phyloP scores from a whole-genome alignment of 2,888 invertebrate genomes.

The Amaurobius ferox region DNA sequence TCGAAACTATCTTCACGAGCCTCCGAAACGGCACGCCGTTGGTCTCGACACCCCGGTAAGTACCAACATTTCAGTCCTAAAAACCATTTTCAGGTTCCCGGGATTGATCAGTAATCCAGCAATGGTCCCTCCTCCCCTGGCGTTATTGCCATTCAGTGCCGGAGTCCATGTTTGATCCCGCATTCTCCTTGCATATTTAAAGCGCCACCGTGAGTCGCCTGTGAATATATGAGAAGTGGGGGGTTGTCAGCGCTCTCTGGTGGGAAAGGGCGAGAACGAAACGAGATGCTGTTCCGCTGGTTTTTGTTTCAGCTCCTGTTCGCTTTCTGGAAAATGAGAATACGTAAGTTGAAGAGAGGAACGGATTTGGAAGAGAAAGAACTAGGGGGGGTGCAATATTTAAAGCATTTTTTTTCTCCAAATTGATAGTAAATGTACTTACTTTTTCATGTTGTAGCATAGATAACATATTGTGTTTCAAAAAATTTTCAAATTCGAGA shows the following conservation, averaged over 20 bases:
- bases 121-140: background rate
- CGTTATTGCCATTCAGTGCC: background rate
- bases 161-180: slow-evolving; percentile 4
- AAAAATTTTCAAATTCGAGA: too few relatives aligned
- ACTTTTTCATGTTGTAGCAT: too few relatives aligned
- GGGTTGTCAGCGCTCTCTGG: slow-evolving; percentile 46
- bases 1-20: slow-evolving; percentile 48
- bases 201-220: slow-evolving; percentile 22
- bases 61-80: background rate
- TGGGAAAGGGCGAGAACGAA: background rate
- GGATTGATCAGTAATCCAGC: slow-evolving; percentile 12
- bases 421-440: too few relatives aligned
- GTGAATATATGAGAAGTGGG: slow-evolving; percentile 47
- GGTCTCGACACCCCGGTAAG: slow-evolving; percentile 33
- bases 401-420: too few relatives aligned
- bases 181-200: slow-evolving; percentile 65
- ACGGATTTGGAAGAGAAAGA: background rate
- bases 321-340: too few relatives aligned
- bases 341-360: background rate
- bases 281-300: too few relatives aligned
- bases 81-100: background rate
- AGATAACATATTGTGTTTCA: too few relatives aligned
- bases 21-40: slow-evolving; percentile 10
- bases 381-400: too few relatives aligned
- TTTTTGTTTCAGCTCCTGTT: too few relatives aligned